Evolutionary conservation across 2,113 vertebrate species (phyloP), one percentile per base, ranked within the genome.

Genomic region (Sylvilagus bachmani): DNA sequence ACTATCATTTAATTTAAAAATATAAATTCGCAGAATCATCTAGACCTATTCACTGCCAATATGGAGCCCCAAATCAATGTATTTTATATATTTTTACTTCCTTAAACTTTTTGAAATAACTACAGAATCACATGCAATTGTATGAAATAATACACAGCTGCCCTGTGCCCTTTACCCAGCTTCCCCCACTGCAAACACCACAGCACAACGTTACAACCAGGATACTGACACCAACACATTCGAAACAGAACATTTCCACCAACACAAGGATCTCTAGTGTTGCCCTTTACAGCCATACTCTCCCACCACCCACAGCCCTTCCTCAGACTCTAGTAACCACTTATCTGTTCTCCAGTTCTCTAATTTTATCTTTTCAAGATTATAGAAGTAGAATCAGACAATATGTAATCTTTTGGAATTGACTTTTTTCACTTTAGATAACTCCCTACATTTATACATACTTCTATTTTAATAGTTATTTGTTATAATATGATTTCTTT

Each of bases 401-500:
- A 7, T 69, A 91, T 33, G 9, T 38, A 58, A 92, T 11, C 51
- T 78, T 53, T 25, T 27, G 58, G 67, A 27, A 77, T 17, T 88
- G 11, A 22, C 25, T 66, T 93, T 74, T 96, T 36, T 53, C 8
- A 85, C 33, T 81, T 13, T 86, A 33, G 0, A 2, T 58, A 88
- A 93, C 58, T 77, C n/a, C 64, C 27, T 92, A 29, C 82, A 69
- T 96, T 84, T 94, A 73, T 70, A 73, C 25, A 49, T 38, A 77
- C 31, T 81, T 85, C 44, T 13, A 74, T 53, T 29, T 86, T 71
- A 93, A 89, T 5, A 83, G 62, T 44, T 78, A 69, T 73, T 51
- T 86, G n/a, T 24, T 75, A 25, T 71, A 53, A 58, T n/a, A 71
- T 51, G 66, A 91, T 64, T 82, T 38, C 36, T 73, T 82, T 49